These are phyloP conservation scores for Isichthys henryi DNA, from an alignment of 2,113 vertebrate species.

Conservation along the genomic window DNA sequence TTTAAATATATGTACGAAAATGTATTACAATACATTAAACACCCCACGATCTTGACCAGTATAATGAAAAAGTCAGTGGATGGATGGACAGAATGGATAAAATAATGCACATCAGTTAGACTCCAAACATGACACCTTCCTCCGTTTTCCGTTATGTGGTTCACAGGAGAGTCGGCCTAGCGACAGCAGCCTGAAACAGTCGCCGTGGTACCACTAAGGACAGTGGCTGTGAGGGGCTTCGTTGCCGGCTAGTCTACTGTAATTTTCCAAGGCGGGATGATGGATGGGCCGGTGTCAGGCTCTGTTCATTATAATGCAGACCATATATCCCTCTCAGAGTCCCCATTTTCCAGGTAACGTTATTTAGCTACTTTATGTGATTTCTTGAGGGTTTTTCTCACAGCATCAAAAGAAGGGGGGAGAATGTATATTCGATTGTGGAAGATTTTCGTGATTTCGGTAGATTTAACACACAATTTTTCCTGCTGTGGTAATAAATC, in stretches of 20 bases:
- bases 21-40: background rate
- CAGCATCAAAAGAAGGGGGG: constrained; percentile 31
- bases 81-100: background rate
- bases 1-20: background rate
- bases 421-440: constrained; percentile 52
- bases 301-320: constrained; percentile 71
- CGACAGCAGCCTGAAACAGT: constrained; percentile 39
- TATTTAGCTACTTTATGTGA: constrained; percentile 44
- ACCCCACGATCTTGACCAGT: background rate
- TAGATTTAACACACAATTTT: background rate
- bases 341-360: constrained; percentile 62
- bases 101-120: background rate
- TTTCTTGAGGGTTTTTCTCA: background rate
- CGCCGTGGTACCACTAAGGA: constrained; percentile 31
- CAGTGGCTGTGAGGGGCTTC: constrained; percentile 48
- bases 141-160: background rate
- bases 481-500: background rate
- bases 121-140: background rate
- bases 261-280: constrained; percentile 65
- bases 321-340: constrained; percentile 65
- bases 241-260: constrained; percentile 44
- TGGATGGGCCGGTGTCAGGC: constrained; percentile 66
- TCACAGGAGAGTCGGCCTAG: constrained; percentile 31
- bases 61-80: background rate
- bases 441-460: constrained; percentile 46